phyloP scores from a whole-genome alignment of 2,797 vertebrate genomes.

The Parauchenoglanis ngamensis region DNA sequence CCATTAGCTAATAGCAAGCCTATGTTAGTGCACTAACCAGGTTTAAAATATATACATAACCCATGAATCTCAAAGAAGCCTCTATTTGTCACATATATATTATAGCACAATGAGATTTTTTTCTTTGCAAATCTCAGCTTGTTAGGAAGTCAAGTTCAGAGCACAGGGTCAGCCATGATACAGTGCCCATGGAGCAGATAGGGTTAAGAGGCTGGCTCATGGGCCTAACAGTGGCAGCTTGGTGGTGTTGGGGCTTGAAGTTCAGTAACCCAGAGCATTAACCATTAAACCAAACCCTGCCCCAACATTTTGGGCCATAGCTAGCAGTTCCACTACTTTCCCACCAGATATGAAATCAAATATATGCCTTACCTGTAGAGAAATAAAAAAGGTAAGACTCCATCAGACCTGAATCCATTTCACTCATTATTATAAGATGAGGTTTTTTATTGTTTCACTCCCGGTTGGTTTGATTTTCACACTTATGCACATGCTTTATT shows the following conservation, averaged over 20 bases:
- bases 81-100: too few species aligned
- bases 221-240: too few species aligned
- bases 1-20: not conserved
- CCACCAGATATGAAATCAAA: not conserved
- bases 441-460: not conserved
- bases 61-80: not conserved
- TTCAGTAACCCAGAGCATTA: too few species aligned
- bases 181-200: too few species aligned
- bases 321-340: not conserved
- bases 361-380: not conserved
- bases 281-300: too few species aligned
- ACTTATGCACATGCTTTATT: not conserved
- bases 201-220: too few species aligned
- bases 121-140: too few species aligned
- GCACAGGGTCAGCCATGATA: too few species aligned
- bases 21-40: not conserved
- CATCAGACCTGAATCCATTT: not conserved
- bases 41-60: not conserved
- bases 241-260: too few species aligned
- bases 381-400: not conserved
- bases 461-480: not conserved
- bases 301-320: not conserved
- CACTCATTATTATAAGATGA: not conserved
- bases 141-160: too few species aligned
- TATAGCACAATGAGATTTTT: too few species aligned